A percentile compares a stretch with the other conserved stretches of the same genome.
Evolutionary conservation across 2,888 invertebrate species (phyloP).

Genomic region (Drosophila limbata): DNA sequence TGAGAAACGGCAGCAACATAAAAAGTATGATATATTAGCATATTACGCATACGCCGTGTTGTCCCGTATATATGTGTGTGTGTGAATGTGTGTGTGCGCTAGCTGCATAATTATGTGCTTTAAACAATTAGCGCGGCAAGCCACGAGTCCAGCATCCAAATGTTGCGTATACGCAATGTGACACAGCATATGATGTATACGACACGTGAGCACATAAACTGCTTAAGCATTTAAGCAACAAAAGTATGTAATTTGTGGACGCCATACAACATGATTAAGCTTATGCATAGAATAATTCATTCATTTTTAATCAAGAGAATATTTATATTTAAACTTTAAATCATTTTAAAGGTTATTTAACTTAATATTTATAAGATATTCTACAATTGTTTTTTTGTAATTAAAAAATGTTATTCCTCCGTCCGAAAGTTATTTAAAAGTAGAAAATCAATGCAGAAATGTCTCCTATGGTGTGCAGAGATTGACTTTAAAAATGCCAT

Average conservation of each 20-base stretch:
- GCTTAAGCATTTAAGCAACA: conserved; percentile 14
- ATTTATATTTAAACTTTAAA: not conserved
- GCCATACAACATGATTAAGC: not conserved
- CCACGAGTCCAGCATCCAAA: conserved; percentile 45
- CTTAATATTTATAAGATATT: not conserved
- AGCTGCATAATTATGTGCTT: conserved; percentile 67
- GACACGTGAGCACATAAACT: conserved; percentile 11
- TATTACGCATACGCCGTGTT: conserved; percentile 70
- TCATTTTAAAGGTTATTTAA: not conserved
- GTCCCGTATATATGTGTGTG: conserved; percentile 6
- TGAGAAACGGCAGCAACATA: conserved; percentile 26
- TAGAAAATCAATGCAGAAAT: conserved; percentile 13
- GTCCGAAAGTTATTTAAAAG: not conserved
- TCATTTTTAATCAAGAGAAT: not conserved
- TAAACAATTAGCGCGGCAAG: conserved; percentile 63
- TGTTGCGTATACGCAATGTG: conserved; percentile 30
- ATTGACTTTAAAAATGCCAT: conserved; percentile 38
- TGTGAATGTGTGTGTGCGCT: conserved; percentile 25
- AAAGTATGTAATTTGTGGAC: conserved; percentile 1
- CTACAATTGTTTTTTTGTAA: no score
- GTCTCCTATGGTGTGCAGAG: conserved; percentile 10
- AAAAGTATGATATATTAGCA: conserved; percentile 70
- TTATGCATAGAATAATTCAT: not conserved
- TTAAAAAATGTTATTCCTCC: not conserved
- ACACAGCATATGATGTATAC: conserved; percentile 24